Evolutionary conservation across 2,797 vertebrate species (phyloP).

Genomic region (Sardinella longiceps): DNA sequence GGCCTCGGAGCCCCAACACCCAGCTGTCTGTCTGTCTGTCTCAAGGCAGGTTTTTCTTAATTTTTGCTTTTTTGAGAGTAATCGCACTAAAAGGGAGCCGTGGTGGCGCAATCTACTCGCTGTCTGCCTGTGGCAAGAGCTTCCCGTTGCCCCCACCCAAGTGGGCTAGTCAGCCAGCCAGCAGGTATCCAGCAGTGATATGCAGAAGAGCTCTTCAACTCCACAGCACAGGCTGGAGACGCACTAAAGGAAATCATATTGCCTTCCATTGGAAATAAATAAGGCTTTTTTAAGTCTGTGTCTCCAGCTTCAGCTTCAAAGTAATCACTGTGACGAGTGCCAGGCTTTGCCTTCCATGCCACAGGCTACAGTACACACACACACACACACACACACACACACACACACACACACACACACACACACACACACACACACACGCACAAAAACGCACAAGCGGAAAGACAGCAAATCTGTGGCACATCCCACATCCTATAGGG

Average conservation of each 20-base stretch:
- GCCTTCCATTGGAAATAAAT: background rate
- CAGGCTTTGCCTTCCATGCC: slow-evolving; percentile 1
- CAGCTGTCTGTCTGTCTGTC: background rate
- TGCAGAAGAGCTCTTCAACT: slow-evolving; percentile 14
- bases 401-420: background rate
- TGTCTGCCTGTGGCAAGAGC: background rate
- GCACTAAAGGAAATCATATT: background rate
- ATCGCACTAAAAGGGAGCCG: background rate
- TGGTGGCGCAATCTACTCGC: slow-evolving; percentile 3
- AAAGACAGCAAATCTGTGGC: slow-evolving; percentile 4
- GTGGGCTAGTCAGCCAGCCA: background rate
- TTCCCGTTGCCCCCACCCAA: background rate
- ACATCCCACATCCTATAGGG: background rate
- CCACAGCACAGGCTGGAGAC: background rate
- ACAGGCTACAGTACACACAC: background rate
- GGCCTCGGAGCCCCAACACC: background rate
- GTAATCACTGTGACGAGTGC: slow-evolving; percentile 14
- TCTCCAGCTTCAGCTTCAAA: slow-evolving; percentile 10
- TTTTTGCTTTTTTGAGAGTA: background rate
- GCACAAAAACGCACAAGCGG: background rate
- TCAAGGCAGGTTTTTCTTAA: background rate
- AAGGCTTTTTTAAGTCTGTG: background rate
- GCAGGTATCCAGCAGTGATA: background rate
- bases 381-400: background rate
- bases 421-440: background rate